Percentiles rank a stretch among this genome's conserved stretches.
phyloP scores from a whole-genome alignment of 1,140 invertebrate genomes.

The Mylabris phalerata region DNA sequence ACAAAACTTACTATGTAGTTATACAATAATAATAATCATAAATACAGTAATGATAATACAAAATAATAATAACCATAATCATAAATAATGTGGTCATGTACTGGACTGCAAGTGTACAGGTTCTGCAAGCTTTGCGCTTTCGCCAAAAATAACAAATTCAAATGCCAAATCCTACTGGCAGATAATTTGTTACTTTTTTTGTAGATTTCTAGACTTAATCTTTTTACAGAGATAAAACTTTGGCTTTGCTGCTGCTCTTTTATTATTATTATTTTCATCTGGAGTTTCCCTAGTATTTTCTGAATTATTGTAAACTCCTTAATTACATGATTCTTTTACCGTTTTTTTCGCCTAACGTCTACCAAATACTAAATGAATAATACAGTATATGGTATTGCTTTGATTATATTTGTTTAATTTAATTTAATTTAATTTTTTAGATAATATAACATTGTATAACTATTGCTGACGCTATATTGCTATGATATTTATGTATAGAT shows the following conservation, averaged over 20 bases:
- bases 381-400: constrained; percentile 39
- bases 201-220: too few species aligned
- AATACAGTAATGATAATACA: constrained; percentile 14
- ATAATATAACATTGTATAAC: constrained; percentile 30
- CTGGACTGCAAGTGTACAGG: constrained; percentile 41
- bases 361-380: constrained; percentile 33
- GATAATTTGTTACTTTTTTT: too few species aligned
- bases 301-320: constrained; percentile 1
- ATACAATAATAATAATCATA: constrained; percentile 48
- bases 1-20: constrained; percentile 60
- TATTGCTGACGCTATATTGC: constrained; percentile 44
- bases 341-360: not conserved
- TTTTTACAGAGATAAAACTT: too few species aligned
- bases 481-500: constrained; percentile 28
- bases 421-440: constrained; percentile 24
- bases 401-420: constrained; percentile 33
- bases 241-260: constrained; percentile 1
- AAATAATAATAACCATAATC: constrained; percentile 31
- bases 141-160: too few species aligned
- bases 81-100: constrained; percentile 40
- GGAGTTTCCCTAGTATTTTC: too few species aligned
- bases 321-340: too few species aligned
- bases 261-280: too few species aligned
- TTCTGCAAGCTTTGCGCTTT: constrained; percentile 29
- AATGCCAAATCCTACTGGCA: too few species aligned